Conservation (phyloP, 2,888 invertebrate species). For the Platycheirus rosarum region DNA sequence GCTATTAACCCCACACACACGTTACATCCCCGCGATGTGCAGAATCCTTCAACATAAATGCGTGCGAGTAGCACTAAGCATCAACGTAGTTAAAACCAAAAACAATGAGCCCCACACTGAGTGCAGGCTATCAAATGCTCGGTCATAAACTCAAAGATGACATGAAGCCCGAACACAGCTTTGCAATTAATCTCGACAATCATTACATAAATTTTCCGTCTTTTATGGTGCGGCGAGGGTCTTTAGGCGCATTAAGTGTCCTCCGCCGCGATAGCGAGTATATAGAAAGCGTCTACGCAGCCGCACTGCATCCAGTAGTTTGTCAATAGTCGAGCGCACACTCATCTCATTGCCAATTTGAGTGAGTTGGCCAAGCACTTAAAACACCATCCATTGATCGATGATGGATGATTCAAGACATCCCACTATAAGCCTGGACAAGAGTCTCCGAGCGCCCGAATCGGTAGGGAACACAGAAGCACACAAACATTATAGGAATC, state of each 20-base stretch:
- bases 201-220: constrained; percentile 72
- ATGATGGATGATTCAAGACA: constrained; percentile 55
- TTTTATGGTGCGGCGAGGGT: constrained; percentile 54
- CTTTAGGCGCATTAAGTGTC: constrained; percentile 60
- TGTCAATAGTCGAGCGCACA: constrained; percentile 33
- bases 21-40: background rate
- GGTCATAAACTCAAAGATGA: constrained; percentile 64
- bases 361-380: constrained; percentile 5
- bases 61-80: constrained; percentile 36
- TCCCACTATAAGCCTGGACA: constrained; percentile 2
- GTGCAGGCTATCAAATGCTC: constrained; percentile 47
- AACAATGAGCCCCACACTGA: constrained; percentile 25
- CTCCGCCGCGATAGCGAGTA: constrained; percentile 13
- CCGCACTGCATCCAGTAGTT: constrained; percentile 23
- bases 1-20: background rate
- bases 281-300: constrained; percentile 39
- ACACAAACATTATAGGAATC: constrained; percentile 46
- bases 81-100: constrained; percentile 16
- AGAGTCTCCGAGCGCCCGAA: too few relatives aligned
- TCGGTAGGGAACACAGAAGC: constrained; percentile 72
- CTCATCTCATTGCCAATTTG: constrained; percentile 30
- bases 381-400: constrained; percentile 40
- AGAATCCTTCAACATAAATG: constrained; percentile 14
- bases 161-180: constrained; percentile 73
- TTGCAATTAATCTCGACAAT: constrained; percentile 74